A percentile compares a stretch with the other conserved stretches of the same genome.
Conservation (phyloP, 2,888 invertebrate genomes). For the Anorthoa munda region DNA sequence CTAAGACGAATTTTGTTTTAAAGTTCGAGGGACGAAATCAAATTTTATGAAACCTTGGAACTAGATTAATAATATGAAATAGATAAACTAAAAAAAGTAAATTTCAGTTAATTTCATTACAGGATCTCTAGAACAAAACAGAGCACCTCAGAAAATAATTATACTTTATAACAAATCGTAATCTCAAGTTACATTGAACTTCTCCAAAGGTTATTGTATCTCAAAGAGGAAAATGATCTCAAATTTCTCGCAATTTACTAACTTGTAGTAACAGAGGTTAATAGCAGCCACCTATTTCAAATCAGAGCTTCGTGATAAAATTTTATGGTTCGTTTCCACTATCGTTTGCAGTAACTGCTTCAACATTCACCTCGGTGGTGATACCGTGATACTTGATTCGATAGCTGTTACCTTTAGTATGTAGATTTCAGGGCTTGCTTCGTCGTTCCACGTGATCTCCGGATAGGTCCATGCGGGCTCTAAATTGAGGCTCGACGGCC, state of each 20-base stretch:
- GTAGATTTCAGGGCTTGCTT: constrained; percentile 67
- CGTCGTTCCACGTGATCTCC: constrained; percentile 74
- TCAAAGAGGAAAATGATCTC: constrained; percentile 66
- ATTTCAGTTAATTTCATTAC: constrained; percentile 44
- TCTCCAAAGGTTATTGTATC: constrained; percentile 58
- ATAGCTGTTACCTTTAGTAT: constrained; percentile 64
- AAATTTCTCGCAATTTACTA: constrained; percentile 65
- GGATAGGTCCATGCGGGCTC: constrained; percentile 84
- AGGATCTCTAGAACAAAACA: constrained; percentile 25
- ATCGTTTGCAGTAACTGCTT: constrained; percentile 75
- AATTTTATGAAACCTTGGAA: constrained; percentile 3
- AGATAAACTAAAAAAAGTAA: constrained; percentile 1
- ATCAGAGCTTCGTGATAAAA: constrained; percentile 73
- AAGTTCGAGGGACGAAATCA: not conserved
- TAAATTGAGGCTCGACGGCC: constrained; percentile 83
- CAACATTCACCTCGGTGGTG: constrained; percentile 71
- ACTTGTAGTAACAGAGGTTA: constrained; percentile 69
- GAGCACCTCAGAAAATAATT: constrained; percentile 40
- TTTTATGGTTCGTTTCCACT: constrained; percentile 74
- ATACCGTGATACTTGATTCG: constrained; percentile 63
- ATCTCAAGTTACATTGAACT: constrained; percentile 52
- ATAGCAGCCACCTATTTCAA: constrained; percentile 68
- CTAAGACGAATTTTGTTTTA: not conserved
- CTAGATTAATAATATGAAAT: constrained; percentile 1
- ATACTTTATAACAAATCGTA: constrained; percentile 54